Conservation (phyloP, 2,113 vertebrate species). For the Charadrius vociferus region DNA sequence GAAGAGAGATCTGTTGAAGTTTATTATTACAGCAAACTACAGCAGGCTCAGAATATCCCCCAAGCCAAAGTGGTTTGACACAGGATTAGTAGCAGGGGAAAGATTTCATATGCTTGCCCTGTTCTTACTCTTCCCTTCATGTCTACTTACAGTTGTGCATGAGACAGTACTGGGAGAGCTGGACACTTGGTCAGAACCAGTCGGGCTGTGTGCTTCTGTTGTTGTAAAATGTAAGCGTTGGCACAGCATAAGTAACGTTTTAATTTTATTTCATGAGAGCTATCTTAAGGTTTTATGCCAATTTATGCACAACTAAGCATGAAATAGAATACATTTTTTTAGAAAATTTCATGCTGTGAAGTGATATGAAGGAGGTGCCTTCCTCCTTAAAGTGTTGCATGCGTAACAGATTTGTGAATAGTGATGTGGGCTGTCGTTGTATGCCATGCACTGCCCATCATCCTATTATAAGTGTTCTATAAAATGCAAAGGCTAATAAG, state of each 20-base stretch:
- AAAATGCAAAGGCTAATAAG: background rate
- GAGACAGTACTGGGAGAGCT: background rate
- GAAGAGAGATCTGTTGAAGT: background rate
- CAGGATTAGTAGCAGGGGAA: background rate
- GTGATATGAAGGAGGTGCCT: background rate
- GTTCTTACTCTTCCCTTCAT: background rate
- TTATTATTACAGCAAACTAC: background rate
- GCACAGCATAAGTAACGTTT: background rate
- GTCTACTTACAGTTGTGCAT: background rate
- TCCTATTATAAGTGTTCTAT: background rate
- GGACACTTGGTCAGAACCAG: background rate
- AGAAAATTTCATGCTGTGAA: background rate
- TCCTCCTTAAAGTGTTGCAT: background rate
- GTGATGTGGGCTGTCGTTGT: background rate
- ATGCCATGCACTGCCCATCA: background rate
- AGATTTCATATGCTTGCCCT: background rate
- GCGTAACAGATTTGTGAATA: background rate
- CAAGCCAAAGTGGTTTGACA: background rate
- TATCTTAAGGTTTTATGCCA: constrained; percentile 24
- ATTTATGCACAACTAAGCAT: constrained; percentile 18
- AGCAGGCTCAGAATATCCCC: background rate
- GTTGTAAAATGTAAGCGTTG: background rate
- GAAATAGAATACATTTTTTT: background rate
- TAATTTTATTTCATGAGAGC: background rate
- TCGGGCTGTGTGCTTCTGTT: background rate